Percentiles rank a stretch among this genome's conserved stretches.
These are phyloP conservation scores for Vipera latastei DNA, from an alignment of 2,797 vertebrate species.

Conservation along the genomic window DNA sequence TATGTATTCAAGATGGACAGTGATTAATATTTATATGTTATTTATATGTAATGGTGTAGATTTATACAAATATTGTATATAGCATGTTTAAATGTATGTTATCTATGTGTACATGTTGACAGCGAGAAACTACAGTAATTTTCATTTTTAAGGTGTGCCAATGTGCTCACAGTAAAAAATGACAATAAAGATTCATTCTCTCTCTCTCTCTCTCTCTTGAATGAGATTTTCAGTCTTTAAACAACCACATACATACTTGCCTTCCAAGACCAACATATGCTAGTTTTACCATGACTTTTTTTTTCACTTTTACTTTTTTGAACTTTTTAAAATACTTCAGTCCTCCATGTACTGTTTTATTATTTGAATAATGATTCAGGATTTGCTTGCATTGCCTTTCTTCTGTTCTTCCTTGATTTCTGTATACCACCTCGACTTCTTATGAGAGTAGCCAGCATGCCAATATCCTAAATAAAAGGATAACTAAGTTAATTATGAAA, in stretches of 20 bases:
- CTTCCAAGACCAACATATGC: background rate
- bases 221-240: background rate
- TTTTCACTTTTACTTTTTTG: background rate
- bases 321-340: background rate
- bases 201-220: too few species aligned
- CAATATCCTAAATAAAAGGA: background rate
- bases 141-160: too few species aligned
- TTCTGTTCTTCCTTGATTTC: background rate
- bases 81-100: too few species aligned
- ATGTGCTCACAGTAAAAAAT: too few species aligned
- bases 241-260: background rate
- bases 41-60: too few species aligned
- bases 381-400: background rate
- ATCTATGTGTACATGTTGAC: too few species aligned
- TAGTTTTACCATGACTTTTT: background rate
- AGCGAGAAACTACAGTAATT: too few species aligned
- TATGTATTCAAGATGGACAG: too few species aligned
- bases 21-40: too few species aligned
- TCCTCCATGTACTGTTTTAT: background rate
- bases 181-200: too few species aligned
- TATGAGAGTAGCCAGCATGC: background rate
- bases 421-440: background rate
- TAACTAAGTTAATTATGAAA: background rate
- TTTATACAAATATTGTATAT: too few species aligned
- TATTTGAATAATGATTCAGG: background rate